phyloP scores from a whole-genome alignment of 2,797 vertebrate species.

The Squalus acanthias region DNA sequence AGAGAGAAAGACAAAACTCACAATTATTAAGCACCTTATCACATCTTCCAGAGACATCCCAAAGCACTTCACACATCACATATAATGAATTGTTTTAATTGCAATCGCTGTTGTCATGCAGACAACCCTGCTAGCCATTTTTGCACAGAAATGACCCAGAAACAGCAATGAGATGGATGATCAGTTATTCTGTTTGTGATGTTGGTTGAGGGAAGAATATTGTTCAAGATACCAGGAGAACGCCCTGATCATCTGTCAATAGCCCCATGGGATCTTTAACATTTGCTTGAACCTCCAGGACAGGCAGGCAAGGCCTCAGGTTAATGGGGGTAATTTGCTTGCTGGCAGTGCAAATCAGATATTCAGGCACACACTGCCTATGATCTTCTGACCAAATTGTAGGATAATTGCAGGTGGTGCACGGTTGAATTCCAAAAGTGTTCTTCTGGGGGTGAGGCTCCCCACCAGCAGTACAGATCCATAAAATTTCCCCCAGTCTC shows the following conservation, averaged over 20 bases:
- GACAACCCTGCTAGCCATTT: not conserved
- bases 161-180: not conserved
- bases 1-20: conserved; percentile 21
- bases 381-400: not conserved
- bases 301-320: not conserved
- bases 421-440: not conserved
- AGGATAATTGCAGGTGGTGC: not conserved
- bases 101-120: not conserved
- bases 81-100: conserved; percentile 30
- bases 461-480: not conserved
- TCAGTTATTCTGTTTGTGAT: not conserved
- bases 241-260: not conserved
- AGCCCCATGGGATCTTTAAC: not conserved
- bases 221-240: not conserved
- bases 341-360: not conserved
- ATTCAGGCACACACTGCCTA: not conserved
- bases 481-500: not conserved
- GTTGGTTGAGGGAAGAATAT: not conserved
- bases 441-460: too few species aligned
- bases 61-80: conserved; percentile 16
- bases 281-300: not conserved
- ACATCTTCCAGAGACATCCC: conserved; percentile 32
- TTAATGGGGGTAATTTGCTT: not conserved
- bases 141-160: conserved; percentile 4
- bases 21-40: conserved; percentile 31